Percentiles rank a stretch among this genome's conserved stretches.
These are phyloP conservation scores for Caenorhabditis doughertyi DNA, from an alignment of 2,888 invertebrate species.

Conservation along the genomic window DNA sequence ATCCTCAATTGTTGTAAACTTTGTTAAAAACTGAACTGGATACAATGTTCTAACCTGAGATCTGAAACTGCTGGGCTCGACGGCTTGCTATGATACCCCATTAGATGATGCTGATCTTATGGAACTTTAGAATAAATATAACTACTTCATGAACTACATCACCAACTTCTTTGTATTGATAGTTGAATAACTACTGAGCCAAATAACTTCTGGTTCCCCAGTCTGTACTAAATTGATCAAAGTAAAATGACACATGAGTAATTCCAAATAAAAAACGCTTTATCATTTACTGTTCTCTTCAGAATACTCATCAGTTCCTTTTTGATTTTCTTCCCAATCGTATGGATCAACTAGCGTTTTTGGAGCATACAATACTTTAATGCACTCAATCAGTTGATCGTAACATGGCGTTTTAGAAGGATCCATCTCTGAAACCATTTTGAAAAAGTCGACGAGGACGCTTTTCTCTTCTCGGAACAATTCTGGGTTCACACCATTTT, in stretches of 20 bases:
- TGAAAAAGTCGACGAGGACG: conserved; percentile 41
- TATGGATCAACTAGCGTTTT: conserved; percentile 37
- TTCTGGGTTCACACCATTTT: conserved; percentile 38
- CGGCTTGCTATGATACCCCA: conserved; percentile 50
- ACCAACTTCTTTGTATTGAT: too few species aligned
- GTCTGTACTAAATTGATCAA: conserved; percentile 33
- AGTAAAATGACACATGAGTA: conserved; percentile 37
- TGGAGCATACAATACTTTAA: conserved; percentile 35
- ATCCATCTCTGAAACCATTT: conserved; percentile 37
- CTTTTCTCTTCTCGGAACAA: conserved; percentile 27
- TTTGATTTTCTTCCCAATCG: conserved; percentile 59
- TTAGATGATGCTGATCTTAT: conserved; percentile 51
- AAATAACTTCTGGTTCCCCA: conserved; percentile 25
- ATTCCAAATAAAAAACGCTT: not conserved
- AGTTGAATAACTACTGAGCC: conserved; percentile 45
- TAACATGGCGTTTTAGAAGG: conserved; percentile 41
- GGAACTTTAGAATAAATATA: conserved; percentile 49
- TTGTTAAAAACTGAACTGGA: too few species aligned
- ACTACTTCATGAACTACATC: conserved; percentile 57
- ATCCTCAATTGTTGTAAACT: too few species aligned
- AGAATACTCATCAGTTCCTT: conserved; percentile 27
- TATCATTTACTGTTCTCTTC: conserved; percentile 33
- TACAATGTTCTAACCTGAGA: too few species aligned
- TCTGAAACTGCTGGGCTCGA: too few species aligned
- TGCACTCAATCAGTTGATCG: conserved; percentile 41